Evolutionary conservation across 2,113 vertebrate species (phyloP).

Genomic region (Phasianus colchicus): DNA sequence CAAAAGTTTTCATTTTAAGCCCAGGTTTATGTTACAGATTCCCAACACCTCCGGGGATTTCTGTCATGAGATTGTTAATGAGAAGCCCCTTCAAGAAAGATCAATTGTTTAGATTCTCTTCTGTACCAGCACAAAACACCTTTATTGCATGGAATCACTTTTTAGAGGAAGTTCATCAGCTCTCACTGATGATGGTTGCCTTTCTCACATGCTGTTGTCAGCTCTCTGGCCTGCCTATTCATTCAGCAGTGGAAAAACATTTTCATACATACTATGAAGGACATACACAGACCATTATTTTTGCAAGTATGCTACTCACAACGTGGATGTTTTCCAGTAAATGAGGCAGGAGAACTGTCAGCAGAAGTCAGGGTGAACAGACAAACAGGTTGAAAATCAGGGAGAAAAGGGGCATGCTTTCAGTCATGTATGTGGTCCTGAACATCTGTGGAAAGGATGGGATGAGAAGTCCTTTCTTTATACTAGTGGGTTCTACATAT

Average conservation of each 20-base stretch:
- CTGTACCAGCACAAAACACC: neutral
- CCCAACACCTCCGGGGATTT: neutral
- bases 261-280: neutral
- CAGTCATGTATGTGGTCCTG: neutral
- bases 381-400: neutral
- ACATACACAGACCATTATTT: neutral
- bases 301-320: neutral
- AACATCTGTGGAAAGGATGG: neutral
- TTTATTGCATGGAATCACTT: neutral
- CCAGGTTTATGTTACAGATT: neutral
- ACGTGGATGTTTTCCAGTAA: neutral
- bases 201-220: neutral
- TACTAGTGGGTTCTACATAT: accelerated
- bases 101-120: neutral
- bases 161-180: neutral
- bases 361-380: neutral
- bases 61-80: neutral
- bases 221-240: neutral
- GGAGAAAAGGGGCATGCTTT: neutral
- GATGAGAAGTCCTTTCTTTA: neutral
- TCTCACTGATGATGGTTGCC: neutral
- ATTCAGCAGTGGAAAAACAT: neutral
- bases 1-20: slow-evolving; percentile 21
- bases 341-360: neutral
- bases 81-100: neutral